Conservation (phyloP, 1,140 invertebrate genomes). For the Danaus melanippus region DNA sequence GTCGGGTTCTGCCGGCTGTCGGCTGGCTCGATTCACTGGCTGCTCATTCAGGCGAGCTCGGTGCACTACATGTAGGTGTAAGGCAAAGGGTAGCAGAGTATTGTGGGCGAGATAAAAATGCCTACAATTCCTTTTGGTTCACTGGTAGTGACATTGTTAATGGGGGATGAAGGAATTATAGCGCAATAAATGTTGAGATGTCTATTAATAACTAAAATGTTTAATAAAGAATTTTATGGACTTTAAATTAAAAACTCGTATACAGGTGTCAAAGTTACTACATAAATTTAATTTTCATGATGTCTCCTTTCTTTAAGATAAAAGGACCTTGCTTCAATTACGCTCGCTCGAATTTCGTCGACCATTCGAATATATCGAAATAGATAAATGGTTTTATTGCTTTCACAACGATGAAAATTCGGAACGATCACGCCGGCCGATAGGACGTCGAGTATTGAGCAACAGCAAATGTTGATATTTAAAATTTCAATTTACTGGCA, state of each 20-base stretch:
- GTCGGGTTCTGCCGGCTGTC: conserved; percentile 20
- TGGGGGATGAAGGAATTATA: conserved; percentile 11
- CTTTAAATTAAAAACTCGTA: too few species aligned
- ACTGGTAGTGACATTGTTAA: conserved; percentile 19
- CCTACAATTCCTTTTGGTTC: conserved; percentile 34
- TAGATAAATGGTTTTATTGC: conserved; percentile 21
- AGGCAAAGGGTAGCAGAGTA: conserved; percentile 40
- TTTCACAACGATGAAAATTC: conserved; percentile 20
- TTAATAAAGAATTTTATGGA: too few species aligned
- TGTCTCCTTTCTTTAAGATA: too few species aligned
- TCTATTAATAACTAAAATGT: too few species aligned
- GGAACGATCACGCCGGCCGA: conserved; percentile 15
- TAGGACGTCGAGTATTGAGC: conserved; percentile 15
- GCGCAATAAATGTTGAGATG: conserved; percentile 2
- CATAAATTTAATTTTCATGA: too few species aligned
- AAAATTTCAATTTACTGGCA: conserved; percentile 17
- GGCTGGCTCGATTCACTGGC: conserved; percentile 29
- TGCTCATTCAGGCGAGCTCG: conserved; percentile 34
- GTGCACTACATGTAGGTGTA: conserved; percentile 44
- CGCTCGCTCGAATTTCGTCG: conserved; percentile 6
- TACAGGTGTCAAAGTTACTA: too few species aligned
- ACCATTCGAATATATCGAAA: conserved; percentile 15
- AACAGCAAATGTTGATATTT: conserved; percentile 15
- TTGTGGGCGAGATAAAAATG: conserved; percentile 39
- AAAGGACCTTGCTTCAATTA: too few species aligned